Evolutionary conservation across 2,113 vertebrate genomes (phyloP).

Genomic region (Gyps fulvus): DNA sequence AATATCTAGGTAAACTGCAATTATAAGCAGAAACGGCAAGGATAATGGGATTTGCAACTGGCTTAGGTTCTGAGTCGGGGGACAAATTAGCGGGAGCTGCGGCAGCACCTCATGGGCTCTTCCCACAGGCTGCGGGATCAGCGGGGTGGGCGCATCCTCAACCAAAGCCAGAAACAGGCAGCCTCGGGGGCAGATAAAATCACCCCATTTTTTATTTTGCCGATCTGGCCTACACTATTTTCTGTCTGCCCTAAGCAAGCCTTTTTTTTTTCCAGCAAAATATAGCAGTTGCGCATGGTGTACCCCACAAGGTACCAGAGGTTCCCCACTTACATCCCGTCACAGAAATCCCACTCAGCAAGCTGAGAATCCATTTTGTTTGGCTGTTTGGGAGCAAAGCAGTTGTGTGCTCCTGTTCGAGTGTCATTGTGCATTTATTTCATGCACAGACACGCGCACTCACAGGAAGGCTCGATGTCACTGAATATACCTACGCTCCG

Average conservation of each 20-base stretch:
- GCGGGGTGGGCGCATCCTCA: neutral
- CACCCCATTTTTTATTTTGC: neutral
- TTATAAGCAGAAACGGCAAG: neutral
- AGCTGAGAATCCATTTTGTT: neutral
- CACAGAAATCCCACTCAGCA: neutral
- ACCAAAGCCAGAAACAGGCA: neutral
- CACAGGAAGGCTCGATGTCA: neutral
- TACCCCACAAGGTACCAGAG: neutral
- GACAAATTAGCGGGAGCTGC: neutral
- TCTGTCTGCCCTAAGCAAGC: neutral
- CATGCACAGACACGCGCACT: neutral
- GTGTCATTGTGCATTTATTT: neutral
- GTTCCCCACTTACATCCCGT: neutral
- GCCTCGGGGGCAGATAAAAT: neutral
- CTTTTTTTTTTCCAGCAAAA: neutral
- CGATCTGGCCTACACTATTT: accelerated
- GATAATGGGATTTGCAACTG: neutral
- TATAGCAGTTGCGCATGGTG: accelerated
- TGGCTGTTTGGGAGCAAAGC: neutral
- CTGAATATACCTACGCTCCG: accelerated
- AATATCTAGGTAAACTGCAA: neutral
- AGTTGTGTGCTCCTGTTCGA: neutral
- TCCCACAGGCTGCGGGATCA: accelerated
- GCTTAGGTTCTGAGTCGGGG: accelerated
- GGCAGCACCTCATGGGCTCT: neutral